phyloP scores from a whole-genome alignment of 2,113 vertebrate species.

The Eleginops maclovinus region DNA sequence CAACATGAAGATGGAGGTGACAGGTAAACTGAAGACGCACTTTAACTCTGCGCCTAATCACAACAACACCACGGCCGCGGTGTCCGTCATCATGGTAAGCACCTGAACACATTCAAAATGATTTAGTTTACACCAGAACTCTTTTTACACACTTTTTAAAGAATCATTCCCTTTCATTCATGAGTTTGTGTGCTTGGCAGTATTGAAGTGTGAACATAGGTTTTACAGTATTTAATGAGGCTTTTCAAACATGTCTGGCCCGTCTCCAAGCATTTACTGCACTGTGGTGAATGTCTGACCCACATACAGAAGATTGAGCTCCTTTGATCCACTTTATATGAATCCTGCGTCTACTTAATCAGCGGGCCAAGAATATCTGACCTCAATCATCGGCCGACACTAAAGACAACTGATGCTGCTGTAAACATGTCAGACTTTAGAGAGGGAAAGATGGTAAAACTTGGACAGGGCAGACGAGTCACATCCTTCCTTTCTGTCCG shows the following conservation, averaged over 20 bases:
- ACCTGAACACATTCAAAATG: background rate
- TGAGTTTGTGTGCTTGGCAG: background rate
- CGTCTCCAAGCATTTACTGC: constrained; percentile 24
- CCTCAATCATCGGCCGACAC: constrained; percentile 14
- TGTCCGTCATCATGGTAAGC: constrained; percentile 97
- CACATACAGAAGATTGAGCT: constrained; percentile 48
- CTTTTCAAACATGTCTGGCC: constrained; percentile 26
- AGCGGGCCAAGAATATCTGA: constrained; percentile 28
- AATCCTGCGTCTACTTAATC: background rate
- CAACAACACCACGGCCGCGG: constrained; percentile 89
- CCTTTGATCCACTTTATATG: constrained; percentile 19
- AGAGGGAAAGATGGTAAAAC: background rate
- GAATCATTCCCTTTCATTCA: background rate
- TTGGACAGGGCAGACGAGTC: background rate
- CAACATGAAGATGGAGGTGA: constrained; percentile 96
- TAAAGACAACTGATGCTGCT: background rate
- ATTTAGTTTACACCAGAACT: no score
- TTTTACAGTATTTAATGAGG: constrained; percentile 23
- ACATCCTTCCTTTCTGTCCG: constrained; percentile 38
- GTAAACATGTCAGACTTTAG: constrained; percentile 27
- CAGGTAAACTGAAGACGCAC: constrained; percentile 97
- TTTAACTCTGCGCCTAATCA: constrained; percentile 92
- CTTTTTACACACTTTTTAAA: no score
- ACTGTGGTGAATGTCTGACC: constrained; percentile 50
- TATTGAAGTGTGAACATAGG: constrained; percentile 1